Evolutionary conservation across 1,140 invertebrate genomes (phyloP), one percentile per base, ranked within the genome.

Genomic region (Leptinotarsa lineolata): DNA sequence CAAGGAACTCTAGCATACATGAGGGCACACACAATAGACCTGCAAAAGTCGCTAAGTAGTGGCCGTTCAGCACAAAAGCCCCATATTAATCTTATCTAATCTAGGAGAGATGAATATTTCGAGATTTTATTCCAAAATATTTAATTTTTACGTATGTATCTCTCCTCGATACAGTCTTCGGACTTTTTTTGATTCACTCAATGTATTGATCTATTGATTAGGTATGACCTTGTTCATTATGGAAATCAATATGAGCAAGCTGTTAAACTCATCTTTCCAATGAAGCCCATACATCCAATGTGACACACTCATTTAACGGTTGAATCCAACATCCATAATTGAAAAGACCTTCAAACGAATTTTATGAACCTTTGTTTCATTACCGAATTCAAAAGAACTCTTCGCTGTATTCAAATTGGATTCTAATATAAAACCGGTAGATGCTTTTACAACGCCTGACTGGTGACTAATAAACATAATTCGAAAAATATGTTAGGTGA

Each of bases 401-500:
- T 68, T n/a, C 18, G 61, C 65, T 60, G 72, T 44, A 58, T 68
- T 60, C 45, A 73, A 73, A 73, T 69, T 48, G 21, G 64, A 60
- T 67, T 30, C 66, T 30, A 68, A 73, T 68, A 60, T 46, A 68
- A 54, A 73, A 68, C 54, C 69, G 59, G 69, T 71, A 71, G 69
- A 71, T 18, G 69, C 30, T 63, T 18, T 68, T 24, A 18, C 54
- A 59, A 16, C 69, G 58, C 30, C 60, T 71, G 69, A 59, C 54
- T 70, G 54, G n/a, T 70, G 48, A 70, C 69, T 77, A 71, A 71
- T 63, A 71, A 71, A 71, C 72, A 73, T 73, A 80, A 80, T 76
- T 75, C 74, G 73, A 78, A 78, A 79, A 77, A 76, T 76, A 74
- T 68, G 64, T 78, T 76, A 72, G 76, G 76, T 74, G 76, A 79